Evolutionary conservation across 2,888 invertebrate genomes (phyloP), one percentile per base, ranked within the genome.

Genomic region (Archaeoteleia sp.): DNA sequence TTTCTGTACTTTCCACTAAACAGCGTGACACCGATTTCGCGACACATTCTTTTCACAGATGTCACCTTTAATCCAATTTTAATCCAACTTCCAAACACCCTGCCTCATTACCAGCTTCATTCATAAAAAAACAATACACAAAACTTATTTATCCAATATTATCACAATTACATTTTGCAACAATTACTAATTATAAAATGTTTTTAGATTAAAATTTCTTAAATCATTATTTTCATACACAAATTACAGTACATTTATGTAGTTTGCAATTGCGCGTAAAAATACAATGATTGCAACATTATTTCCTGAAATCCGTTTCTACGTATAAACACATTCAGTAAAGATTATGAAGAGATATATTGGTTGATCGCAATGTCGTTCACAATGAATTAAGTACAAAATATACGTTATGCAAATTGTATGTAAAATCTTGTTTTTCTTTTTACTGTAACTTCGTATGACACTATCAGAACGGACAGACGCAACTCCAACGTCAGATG

Each of bases 11-110:
- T 45, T 57, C 34, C 51, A 37, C 46, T 9, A 34, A 45, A 27
- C 30, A 27, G 5, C 51, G 35, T 42, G 62, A 53, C 62, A 62
- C 54, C 54, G 32, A 42, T 54, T 46, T 27, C n/a, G 7, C 42
- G 13, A 40, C 15, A 8, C 34, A 34, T 23, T 34, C 40, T 9
- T 39, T 20, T 45, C 4, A 13, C 45, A 45, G 23, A 35, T 15
- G 45, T 45, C 25, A 9, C 25, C 8, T 39, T 7, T 20, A 23
- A 42, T 25, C 12, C 30, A 46, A 48, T 20, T 55, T 37, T 17
- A 20, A 34, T 34, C 10, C 15, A 13, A 30, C 27, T 4, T n/a
- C 3, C 42, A 3, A 7, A 42, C 10, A 15, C 10, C 8, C 40
- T 13, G 15, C 0, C 25, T 12, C 13, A 7, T 6, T 12, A 34